Evolutionary conservation across 2,113 vertebrate species (phyloP).

Genomic region (Gymnogyps californianus): DNA sequence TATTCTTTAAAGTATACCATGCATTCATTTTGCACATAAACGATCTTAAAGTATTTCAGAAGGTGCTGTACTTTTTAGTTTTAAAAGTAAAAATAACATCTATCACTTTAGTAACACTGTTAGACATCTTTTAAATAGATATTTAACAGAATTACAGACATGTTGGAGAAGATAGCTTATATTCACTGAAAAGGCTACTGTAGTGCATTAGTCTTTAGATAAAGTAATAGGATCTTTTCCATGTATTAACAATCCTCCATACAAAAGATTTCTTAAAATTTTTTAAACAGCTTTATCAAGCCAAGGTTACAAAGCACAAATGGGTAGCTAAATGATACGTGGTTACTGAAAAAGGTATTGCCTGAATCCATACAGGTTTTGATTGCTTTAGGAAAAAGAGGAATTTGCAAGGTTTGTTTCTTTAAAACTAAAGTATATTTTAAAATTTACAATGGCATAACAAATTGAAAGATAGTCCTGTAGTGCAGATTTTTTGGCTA

Average conservation of each 20-base stretch:
- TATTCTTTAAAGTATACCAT: conserved; percentile 58
- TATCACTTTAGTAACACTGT: conserved; percentile 21
- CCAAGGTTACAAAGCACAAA: conserved; percentile 39
- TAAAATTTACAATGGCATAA: conserved; percentile 15
- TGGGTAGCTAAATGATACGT: conserved; percentile 8
- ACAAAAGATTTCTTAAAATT: conserved; percentile 46
- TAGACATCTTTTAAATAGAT: conserved; percentile 58
- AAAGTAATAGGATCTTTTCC: conserved; percentile 36
- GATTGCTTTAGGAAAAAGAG: conserved; percentile 16
- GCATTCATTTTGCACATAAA: conserved; percentile 65
- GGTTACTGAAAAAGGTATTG: conserved; percentile 8
- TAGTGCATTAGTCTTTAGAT: conserved; percentile 45
- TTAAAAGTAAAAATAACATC: conserved; percentile 64
- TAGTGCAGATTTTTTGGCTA: background rate
- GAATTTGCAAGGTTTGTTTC: conserved; percentile 14
- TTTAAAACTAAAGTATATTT: conserved; percentile 32
- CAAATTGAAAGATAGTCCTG: background rate
- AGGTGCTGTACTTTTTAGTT: conserved; percentile 43
- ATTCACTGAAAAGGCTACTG: conserved; percentile 51
- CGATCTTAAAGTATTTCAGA: conserved; percentile 50
- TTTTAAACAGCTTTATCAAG: conserved; percentile 33
- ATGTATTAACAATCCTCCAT: conserved; percentile 28
- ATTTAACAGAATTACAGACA: conserved; percentile 41
- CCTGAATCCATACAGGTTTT: background rate
- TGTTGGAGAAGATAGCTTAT: conserved; percentile 39